phyloP scores from a whole-genome alignment of 2,113 vertebrate genomes.

The Halcyon malimbica region DNA sequence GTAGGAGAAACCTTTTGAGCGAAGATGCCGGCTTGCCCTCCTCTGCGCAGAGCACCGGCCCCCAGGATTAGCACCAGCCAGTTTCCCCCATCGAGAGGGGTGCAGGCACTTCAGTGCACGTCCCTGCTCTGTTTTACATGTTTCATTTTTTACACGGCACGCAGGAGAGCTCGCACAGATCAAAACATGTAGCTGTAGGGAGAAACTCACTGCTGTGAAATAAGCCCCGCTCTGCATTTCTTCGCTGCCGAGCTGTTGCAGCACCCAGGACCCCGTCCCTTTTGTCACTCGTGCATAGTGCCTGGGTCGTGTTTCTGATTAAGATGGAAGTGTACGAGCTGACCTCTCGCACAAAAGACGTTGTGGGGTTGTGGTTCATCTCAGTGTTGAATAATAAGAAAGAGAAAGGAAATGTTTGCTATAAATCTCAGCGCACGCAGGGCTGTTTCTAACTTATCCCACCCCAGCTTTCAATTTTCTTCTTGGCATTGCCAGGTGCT shows the following conservation, averaged over 20 bases:
- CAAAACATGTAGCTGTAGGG: not conserved
- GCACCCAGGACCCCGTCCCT: not conserved
- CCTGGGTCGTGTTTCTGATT: not conserved
- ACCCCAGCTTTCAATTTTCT: conserved; percentile 55
- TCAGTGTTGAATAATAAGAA: conserved; percentile 56
- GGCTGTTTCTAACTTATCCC: conserved; percentile 27
- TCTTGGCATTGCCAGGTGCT: conserved; percentile 33
- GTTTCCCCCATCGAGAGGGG: not conserved
- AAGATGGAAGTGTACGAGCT: not conserved
- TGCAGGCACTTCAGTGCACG: not conserved
- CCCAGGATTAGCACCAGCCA: not conserved
- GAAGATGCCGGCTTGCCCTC: conserved; percentile 25
- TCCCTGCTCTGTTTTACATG: not conserved
- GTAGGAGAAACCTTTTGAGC: conserved; percentile 27
- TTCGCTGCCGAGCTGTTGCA: not conserved
- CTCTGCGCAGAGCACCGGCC: not conserved
- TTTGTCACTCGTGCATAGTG: not conserved
- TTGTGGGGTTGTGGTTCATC: conserved; percentile 18
- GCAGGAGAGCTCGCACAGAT: not conserved
- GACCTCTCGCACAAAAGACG: not conserved
- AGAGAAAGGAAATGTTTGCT: conserved; percentile 48
- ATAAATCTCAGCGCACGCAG: conserved; percentile 10
- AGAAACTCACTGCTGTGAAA: not conserved
- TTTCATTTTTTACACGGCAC: not conserved
- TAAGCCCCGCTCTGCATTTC: accelerated